A percentile compares a stretch with the other conserved stretches of the same genome.
Conservation (phyloP, 2,888 invertebrate genomes). For the Strigamia crassipes region DNA sequence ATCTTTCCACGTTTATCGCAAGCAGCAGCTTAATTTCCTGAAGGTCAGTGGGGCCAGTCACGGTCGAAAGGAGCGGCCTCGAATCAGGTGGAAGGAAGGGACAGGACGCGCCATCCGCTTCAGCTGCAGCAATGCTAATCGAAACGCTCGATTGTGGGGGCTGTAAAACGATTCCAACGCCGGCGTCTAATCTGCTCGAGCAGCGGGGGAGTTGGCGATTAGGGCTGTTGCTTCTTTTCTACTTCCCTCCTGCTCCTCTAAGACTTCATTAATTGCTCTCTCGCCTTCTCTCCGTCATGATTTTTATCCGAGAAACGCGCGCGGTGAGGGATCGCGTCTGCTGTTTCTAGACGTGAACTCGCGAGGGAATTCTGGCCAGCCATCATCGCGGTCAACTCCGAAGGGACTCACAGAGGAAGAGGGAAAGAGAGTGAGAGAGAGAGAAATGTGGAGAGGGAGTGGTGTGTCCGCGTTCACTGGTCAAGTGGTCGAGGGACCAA, state of each 20-base stretch:
- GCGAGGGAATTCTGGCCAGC: slow-evolving; percentile 34
- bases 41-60: slow-evolving; percentile 42
- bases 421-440: not conserved
- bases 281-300: not conserved
- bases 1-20: slow-evolving; percentile 32
- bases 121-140: slow-evolving; percentile 37
- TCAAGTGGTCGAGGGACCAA: slow-evolving; percentile 40
- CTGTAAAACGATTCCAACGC: slow-evolving; percentile 42
- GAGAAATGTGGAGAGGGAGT: not conserved
- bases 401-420: not conserved
- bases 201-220: slow-evolving; percentile 42
- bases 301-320: slow-evolving; percentile 36
- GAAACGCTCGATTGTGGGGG: slow-evolving; percentile 40
- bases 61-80: slow-evolving; percentile 32
- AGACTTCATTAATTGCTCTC: slow-evolving; percentile 40
- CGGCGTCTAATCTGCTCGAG: slow-evolving; percentile 42
- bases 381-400: slow-evolving; percentile 42
- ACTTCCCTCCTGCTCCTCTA: not conserved
- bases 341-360: not conserved
- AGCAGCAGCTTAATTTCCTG: slow-evolving; percentile 41
- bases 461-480: slow-evolving; percentile 3
- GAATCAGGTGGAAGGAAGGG: slow-evolving; percentile 41
- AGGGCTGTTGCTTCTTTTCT: slow-evolving; percentile 40
- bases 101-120: slow-evolving; percentile 40
- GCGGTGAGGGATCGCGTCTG: slow-evolving; percentile 25